Conservation (phyloP, 2,113 vertebrate genomes). For the Bagarius yarrelli region DNA sequence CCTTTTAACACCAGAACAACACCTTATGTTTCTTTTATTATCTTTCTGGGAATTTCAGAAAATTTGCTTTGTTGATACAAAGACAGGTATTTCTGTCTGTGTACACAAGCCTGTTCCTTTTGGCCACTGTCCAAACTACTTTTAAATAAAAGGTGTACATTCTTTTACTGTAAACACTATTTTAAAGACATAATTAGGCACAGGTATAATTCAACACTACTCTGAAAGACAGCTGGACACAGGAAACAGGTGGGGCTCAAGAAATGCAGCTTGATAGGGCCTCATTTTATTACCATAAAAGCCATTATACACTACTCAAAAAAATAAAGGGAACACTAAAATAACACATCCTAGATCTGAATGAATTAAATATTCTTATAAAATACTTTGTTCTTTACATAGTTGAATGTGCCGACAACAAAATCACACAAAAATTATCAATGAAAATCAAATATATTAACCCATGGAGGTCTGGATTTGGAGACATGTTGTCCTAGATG, state of each 20-base stretch:
- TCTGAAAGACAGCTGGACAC: constrained; percentile 58
- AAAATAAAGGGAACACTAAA: no score
- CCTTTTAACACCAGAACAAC: constrained; percentile 4
- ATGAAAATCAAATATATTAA: no score
- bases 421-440: no score
- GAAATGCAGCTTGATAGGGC: constrained; percentile 68
- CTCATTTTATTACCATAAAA: constrained; percentile 71
- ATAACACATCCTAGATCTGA: no score
- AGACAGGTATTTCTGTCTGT: constrained; percentile 71
- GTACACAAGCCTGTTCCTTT: constrained; percentile 59
- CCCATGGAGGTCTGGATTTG: no score
- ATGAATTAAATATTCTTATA: no score
- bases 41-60: constrained; percentile 57
- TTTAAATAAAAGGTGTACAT: constrained; percentile 54
- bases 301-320: no score
- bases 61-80: constrained; percentile 64
- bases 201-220: constrained; percentile 66
- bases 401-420: no score
- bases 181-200: constrained; percentile 77
- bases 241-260: constrained; percentile 55
- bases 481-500: no score
- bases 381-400: no score
- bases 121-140: constrained; percentile 59
- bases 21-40: constrained; percentile 62
- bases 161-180: constrained; percentile 65